A percentile compares a stretch with the other conserved stretches of the same genome.
phyloP scores from a whole-genome alignment of 2,888 invertebrate genomes.

The Drosophila mercatorum region DNA sequence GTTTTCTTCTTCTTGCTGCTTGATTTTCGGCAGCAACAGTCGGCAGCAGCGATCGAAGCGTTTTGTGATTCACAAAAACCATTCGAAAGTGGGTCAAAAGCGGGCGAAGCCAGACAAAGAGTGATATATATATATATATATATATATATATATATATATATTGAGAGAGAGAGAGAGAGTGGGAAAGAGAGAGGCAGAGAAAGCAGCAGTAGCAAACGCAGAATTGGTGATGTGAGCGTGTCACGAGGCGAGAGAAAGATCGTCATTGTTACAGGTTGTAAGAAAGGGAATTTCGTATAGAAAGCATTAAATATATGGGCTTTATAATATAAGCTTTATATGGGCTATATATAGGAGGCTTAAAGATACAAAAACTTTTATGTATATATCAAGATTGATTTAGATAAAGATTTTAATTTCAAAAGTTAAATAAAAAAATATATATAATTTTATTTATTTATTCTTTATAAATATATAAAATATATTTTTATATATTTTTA shows the following conservation, averaged over 20 bases:
- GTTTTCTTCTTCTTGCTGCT: neutral
- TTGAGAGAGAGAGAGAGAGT: neutral
- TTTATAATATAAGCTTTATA: neutral
- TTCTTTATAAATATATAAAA: too few relatives aligned
- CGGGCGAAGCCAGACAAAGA: neutral
- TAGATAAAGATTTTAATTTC: too few relatives aligned
- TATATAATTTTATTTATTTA: too few relatives aligned
- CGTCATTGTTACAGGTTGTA: neutral
- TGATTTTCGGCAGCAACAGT: conserved; percentile 46
- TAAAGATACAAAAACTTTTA: too few relatives aligned
- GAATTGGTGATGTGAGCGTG: neutral
- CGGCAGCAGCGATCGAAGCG: conserved; percentile 19
- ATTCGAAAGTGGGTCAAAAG: conserved; percentile 47
- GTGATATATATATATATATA: too few relatives aligned
- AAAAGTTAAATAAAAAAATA: too few relatives aligned
- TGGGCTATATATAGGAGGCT: neutral
- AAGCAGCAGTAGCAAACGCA: neutral
- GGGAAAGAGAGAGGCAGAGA: neutral
- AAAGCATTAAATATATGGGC: too few relatives aligned
- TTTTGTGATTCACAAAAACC: conserved; percentile 29
- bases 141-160: too few relatives aligned
- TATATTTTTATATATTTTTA: too few relatives aligned
- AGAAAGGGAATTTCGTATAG: neutral
- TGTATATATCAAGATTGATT: too few relatives aligned
- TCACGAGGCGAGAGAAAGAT: neutral